These are phyloP conservation scores for Euthynnus affinis DNA, from an alignment of 2,797 vertebrate species.

Conservation along the genomic window DNA sequence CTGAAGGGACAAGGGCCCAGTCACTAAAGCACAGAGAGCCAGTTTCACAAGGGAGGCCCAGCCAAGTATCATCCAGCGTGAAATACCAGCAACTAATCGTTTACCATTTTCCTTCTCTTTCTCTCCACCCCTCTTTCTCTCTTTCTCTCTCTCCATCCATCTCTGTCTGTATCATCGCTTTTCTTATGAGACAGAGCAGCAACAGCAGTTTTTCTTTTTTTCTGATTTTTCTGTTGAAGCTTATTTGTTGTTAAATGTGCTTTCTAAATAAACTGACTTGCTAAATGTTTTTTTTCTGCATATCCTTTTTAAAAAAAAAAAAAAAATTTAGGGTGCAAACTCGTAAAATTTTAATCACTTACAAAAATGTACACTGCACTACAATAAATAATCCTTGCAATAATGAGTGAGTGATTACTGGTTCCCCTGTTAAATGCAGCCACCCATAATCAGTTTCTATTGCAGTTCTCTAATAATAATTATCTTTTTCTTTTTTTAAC, in stretches of 20 bases:
- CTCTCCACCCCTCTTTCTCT: conserved; percentile 16
- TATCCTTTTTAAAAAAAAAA: not conserved
- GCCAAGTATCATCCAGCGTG: conserved; percentile 85
- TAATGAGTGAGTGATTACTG: not conserved
- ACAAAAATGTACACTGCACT: not conserved
- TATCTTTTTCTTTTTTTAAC: not conserved
- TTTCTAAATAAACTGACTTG: not conserved
- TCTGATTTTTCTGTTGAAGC: not conserved
- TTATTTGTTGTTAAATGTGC: not conserved
- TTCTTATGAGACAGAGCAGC: conserved; percentile 1
- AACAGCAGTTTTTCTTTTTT: not conserved
- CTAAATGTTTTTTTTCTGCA: not conserved
- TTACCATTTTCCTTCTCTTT: conserved; percentile 69
- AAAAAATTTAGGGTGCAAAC: not conserved
- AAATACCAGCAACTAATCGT: conserved; percentile 84
- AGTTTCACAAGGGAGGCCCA: conserved; percentile 83
- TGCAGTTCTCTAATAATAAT: conserved; percentile 9
- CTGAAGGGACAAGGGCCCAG: conserved; percentile 83
- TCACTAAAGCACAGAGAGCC: conserved; percentile 77
- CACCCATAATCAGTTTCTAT: not conserved
- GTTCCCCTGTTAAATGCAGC: conserved; percentile 5
- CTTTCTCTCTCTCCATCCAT: conserved; percentile 45
- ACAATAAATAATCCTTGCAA: not conserved
- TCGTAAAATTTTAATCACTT: not conserved
- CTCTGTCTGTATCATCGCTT: conserved; percentile 15